A percentile compares a stretch with the other conserved stretches of the same genome.
phyloP scores from a whole-genome alignment of 2,888 invertebrate genomes.

The Muscina levida region DNA sequence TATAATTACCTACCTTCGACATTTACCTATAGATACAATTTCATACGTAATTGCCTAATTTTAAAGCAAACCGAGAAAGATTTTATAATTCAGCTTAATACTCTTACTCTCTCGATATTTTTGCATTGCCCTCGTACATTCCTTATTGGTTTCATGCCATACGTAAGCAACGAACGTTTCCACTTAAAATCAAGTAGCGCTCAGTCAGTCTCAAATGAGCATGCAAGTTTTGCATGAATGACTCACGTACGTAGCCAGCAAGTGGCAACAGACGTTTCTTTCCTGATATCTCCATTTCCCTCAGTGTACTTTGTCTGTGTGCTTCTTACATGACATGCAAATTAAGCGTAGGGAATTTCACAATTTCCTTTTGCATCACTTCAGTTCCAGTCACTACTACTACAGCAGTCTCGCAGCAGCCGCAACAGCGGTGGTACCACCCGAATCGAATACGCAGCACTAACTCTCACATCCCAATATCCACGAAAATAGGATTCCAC shows the following conservation, averaged over 20 bases:
- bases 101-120: too few relatives aligned
- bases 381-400: conserved; percentile 45
- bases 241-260: conserved; percentile 56
- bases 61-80: too few relatives aligned
- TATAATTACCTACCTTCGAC: too few relatives aligned
- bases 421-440: neutral
- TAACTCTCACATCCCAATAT: neutral
- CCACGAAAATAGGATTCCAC: neutral
- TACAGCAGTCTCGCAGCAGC: conserved; percentile 24
- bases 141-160: neutral
- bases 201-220: conserved; percentile 22
- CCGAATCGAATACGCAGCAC: neutral
- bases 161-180: neutral
- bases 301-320: neutral
- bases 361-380: conserved; percentile 44
- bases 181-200: conserved; percentile 17
- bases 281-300: neutral
- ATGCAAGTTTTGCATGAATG: conserved; percentile 43
- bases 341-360: conserved; percentile 60
- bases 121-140: neutral
- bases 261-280: conserved; percentile 54
- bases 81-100: too few relatives aligned
- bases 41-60: too few relatives aligned
- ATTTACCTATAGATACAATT: too few relatives aligned
- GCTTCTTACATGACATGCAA: conserved; percentile 56